Evolutionary conservation across 2,113 vertebrate species (phyloP).

Genomic region (Synchiropus splendidus): DNA sequence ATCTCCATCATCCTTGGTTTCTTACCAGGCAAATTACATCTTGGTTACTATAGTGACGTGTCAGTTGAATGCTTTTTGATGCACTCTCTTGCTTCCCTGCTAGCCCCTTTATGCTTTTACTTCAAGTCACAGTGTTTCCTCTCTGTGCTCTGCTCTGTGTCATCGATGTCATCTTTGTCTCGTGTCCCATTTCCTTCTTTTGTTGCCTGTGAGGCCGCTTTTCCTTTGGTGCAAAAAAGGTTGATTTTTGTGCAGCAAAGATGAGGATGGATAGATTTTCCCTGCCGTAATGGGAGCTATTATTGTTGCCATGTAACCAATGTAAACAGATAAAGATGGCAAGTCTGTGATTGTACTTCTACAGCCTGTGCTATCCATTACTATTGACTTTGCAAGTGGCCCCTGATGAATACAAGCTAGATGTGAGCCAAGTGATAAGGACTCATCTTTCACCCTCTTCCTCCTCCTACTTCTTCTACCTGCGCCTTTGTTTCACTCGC

Average conservation of each 20-base stretch:
- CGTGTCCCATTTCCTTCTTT: too few species aligned
- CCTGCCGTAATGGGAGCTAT: constrained; percentile 13
- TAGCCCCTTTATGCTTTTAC: constrained; percentile 7
- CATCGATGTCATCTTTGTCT: constrained; percentile 22
- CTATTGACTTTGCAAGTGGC: constrained; percentile 53
- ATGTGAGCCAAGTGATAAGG: constrained; percentile 16
- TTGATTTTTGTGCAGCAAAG: too few species aligned
- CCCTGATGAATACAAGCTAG: constrained; percentile 35
- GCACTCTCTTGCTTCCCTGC: constrained; percentile 31
- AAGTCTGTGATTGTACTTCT: constrained; percentile 29
- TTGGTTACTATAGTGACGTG: constrained; percentile 69
- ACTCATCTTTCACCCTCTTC: constrained; percentile 20
- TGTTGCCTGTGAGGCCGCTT: constrained; percentile 8
- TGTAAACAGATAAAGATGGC: constrained; percentile 33
- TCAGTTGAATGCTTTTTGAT: constrained; percentile 65
- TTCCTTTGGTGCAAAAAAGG: too few species aligned
- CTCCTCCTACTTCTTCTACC: constrained; percentile 10
- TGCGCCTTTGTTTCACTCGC: not conserved
- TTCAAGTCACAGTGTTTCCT: not conserved
- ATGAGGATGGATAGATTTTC: constrained; percentile 37
- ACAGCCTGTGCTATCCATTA: constrained; percentile 36
- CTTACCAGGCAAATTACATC: constrained; percentile 67
- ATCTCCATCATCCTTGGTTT: constrained; percentile 47
- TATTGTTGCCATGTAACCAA: constrained; percentile 27
- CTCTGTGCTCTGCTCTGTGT: constrained; percentile 2